Evolutionary conservation across 2,888 invertebrate genomes (phyloP), one percentile per base, ranked within the genome.

Genomic region (Dyspetes luteomarginatus): DNA sequence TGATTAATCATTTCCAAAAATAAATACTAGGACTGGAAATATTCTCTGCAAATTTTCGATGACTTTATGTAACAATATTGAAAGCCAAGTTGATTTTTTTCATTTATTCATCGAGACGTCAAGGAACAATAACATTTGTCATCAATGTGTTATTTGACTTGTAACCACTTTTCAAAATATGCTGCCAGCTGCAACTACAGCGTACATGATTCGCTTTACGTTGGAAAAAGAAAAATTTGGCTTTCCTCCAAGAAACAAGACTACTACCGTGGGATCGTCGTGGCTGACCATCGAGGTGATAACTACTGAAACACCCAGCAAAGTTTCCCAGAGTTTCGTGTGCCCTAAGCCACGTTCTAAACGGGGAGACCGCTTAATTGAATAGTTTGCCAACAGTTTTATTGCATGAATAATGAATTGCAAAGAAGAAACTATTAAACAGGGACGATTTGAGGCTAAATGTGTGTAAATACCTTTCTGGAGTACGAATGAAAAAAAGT

Each of bases 301-400:
- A 30, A 41, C 30, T 41, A 60, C 58, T 56, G 56, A 64, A 71
- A 45, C 19, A 45, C 55, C 58, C 55, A 45, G 30, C 36, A 73
- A 68, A 73, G 43, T 60, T 77, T 52, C 28, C 1, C 26, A n/a
- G 26, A 50, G 43, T 36, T 77, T 65, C 36, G 45, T 65, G 17
- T 17, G 3, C 60, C 17, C 12, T n/a, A n/a, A n/a, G 22, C 50
- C 55, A 64, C 2, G 50, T 3, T 30, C 28, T 17, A 36, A 0
- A 17, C 15, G 55, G 7, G 12, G 24, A n/a, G n/a, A 36, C 60
- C 30, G 19, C 36, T 68, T 62, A 48, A 67, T 78, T 67, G 58
- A 72, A 78, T 72, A 28, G 26, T 67, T 67, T 52, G n/a, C n/a
- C 15, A 55, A 60, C 30, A 60, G 67, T 67, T 67, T 52, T 43